Percentiles rank a stretch among this genome's conserved stretches.
These are phyloP conservation scores for Spea multiplicata DNA, from an alignment of 2,113 vertebrate species.

Conservation along the genomic window DNA sequence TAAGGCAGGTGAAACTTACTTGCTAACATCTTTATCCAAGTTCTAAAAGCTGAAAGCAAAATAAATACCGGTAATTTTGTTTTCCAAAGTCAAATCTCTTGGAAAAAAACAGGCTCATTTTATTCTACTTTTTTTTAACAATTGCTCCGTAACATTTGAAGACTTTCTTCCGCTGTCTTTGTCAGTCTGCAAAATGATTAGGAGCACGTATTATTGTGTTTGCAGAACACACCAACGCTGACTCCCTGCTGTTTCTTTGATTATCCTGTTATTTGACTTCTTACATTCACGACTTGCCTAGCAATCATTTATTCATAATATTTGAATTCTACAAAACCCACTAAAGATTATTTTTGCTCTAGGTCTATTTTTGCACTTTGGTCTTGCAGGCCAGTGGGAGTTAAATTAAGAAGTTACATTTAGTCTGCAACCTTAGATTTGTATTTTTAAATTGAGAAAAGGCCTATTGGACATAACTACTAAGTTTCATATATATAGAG, in stretches of 20 bases:
- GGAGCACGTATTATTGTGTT: constrained; percentile 44
- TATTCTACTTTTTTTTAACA: constrained; percentile 1
- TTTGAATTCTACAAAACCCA: constrained; percentile 34
- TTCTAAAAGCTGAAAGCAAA: not conserved
- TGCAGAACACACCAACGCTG: constrained; percentile 27
- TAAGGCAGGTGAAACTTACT: too few species aligned
- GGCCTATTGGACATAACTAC: too few species aligned
- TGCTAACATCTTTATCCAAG: not conserved
- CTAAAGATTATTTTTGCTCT: constrained; percentile 11
- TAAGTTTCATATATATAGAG: too few species aligned
- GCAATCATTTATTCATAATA: constrained; percentile 42
- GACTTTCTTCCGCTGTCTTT: constrained; percentile 16
- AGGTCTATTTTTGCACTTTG: not conserved
- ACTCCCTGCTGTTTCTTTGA: constrained; percentile 36
- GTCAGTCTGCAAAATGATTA: constrained; percentile 34
- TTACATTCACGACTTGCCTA: constrained; percentile 33
- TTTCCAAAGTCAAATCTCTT: constrained; percentile 11
- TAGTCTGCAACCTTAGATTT: not conserved
- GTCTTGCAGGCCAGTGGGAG: constrained; percentile 7
- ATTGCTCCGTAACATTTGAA: not conserved
- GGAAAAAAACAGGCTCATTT: not conserved
- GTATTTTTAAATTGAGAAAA: too few species aligned
- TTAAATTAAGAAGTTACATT: constrained; percentile 28
- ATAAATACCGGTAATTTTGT: too few species aligned
- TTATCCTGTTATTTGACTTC: constrained; percentile 44